Conservation (phyloP, 2,797 vertebrate genomes). For the Sebastes glaucus region DNA sequence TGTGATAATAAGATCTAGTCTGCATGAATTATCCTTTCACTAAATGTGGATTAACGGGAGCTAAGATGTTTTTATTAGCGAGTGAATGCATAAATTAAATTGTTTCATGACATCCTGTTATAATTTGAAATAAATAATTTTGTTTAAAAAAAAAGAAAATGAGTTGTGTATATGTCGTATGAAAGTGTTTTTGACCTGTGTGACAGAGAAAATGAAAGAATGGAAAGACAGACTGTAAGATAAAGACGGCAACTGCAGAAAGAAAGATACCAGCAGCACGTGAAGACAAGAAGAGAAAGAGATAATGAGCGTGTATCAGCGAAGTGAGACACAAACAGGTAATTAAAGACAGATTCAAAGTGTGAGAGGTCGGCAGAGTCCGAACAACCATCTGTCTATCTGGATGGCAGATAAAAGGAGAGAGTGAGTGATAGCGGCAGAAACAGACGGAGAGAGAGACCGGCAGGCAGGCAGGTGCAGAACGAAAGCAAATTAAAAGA, state of each 20-base stretch:
- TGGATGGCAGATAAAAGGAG: not conserved
- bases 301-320: not conserved
- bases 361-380: not conserved
- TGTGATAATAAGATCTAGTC: not conserved
- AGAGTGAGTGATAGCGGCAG: slow-evolving; percentile 18
- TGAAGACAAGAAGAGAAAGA: not conserved
- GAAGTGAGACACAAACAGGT: not conserved
- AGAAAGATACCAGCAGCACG: not conserved
- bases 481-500: slow-evolving; percentile 38
- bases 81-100: not conserved
- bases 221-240: not conserved
- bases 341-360: not conserved
- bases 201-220: not conserved
- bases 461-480: not conserved
- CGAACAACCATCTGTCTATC: not conserved
- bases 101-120: not conserved
- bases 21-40: not conserved
- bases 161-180: not conserved
- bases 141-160: not conserved
- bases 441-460: not conserved
- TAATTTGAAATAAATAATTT: not conserved
- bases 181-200: not conserved
- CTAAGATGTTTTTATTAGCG: not conserved
- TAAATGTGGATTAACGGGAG: not conserved
- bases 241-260: not conserved